Base-by-base conservation (phyloP, 92 coral and sea anemone genomes). In the Palythoa grandis region DNA sequence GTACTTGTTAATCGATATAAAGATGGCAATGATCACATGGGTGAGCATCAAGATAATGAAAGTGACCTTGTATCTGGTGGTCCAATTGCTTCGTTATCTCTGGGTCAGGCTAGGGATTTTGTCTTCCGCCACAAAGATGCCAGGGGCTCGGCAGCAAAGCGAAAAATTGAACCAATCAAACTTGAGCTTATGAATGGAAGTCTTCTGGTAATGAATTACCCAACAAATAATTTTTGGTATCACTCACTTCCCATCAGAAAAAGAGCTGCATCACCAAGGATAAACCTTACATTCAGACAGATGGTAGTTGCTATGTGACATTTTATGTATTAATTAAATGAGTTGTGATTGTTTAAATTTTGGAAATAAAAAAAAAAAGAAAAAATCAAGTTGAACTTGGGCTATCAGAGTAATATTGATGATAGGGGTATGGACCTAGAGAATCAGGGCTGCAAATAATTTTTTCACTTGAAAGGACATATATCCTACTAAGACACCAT, bases 1-100 rank as follows among this genome's bases (percentile, higher is more conserved):
- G 98, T 94, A 23, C 93, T 94, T 68, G 94, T 94, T 40, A 94
- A 94, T 82, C 91, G 98, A 13, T 94, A 94, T 76, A 92, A 94
- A 20, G 98, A 94, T 72, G 98, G 98, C 9, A 86, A 71, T 71
- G 98, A 94, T 86, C 95, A 94, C 72, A 94, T 94, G 67, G 98
- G 98, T 16, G 98, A 94, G 47, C 98, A 94, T 79, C 87, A 93
- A 74, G 98, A 94, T 82, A 95, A 94, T 24, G 98, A 94, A 22
- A 72, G 74, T 57, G 95, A 92, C 68, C 91, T 94, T 48, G 90
- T 90, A n/a, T 58, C 56, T 20, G 79, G 75, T 53, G 91, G 93
- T 70, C 88, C 94, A 19, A 94, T 94, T 52, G 98, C 98, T 19
- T 94, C 98, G 2, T 37, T 92, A 20, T 94, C 98, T 29, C 75